These are phyloP conservation scores for Eristalis tenax DNA, from an alignment of 2,888 invertebrate genomes.

Conservation along the genomic window DNA sequence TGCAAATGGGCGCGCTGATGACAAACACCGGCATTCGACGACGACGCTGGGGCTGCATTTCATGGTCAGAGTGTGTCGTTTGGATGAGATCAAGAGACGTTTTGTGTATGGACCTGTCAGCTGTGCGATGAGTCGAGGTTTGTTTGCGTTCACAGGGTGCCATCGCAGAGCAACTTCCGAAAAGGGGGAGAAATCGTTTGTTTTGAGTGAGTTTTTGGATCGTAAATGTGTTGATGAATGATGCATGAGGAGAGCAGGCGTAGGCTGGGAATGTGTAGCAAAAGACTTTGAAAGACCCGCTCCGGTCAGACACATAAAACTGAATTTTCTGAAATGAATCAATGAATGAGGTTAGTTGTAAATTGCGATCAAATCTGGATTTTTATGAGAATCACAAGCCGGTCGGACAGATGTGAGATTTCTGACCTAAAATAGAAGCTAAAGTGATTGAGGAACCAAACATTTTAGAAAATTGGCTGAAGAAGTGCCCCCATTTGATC, in stretches of 20 bases:
- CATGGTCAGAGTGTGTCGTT: neutral
- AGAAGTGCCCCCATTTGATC: no score
- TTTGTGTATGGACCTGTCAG: neutral
- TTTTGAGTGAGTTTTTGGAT: neutral
- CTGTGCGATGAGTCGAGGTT: neutral
- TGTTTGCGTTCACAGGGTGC: neutral
- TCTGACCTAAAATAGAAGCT: no score
- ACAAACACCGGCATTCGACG: constrained; percentile 1
- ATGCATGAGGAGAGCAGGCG: neutral
- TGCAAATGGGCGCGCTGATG: constrained; percentile 28
- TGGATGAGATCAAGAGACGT: neutral
- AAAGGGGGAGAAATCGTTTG: neutral
- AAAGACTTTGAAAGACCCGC: neutral
- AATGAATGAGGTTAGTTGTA: neutral
- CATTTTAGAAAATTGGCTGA: no score
- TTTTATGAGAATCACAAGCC: no score
- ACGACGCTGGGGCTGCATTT: neutral
- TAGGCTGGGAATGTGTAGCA: neutral
- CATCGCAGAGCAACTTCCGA: neutral
- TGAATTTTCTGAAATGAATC: neutral
- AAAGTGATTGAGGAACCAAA: no score
- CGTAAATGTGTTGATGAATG: neutral
- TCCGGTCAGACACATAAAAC: neutral
- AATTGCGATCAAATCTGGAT: neutral
- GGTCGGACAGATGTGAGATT: no score